Evolutionary conservation across 2,888 invertebrate species (phyloP), one percentile per base, ranked within the genome.

Genomic region (Ligdia adustata): DNA sequence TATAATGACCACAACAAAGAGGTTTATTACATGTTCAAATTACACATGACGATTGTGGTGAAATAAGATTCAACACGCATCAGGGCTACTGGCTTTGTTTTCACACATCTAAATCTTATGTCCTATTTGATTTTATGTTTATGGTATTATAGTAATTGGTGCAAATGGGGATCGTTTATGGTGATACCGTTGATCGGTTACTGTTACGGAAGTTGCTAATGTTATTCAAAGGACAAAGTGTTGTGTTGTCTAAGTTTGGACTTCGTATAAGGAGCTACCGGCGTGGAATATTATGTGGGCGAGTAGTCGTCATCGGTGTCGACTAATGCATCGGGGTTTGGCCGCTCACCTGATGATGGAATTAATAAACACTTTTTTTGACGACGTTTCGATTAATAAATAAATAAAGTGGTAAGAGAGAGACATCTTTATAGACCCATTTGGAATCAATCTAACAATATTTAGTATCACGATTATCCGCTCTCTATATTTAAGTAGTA

Each of bases 131-230:
- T 20, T 26, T 16, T 39, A 14, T 28, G 14, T 41, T 41, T 51
- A 14, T 32, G 45, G 45, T 31, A 2, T 11, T 38, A 11, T 46
- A 55, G 45, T 57, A 62, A 63, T 60, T 60, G 54, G 60, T 63
- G 47, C 31, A 54, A 59, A 57, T 50, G 56, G 56, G 46, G 55
- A 52, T 62, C 67, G 53, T 71, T 67, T 72, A 69, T 53, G 70
- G 75, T 33, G 55, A 60, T 75, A 77, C 77, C 73, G 78, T 82
- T 81, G 62, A 67, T 74, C 66, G 66, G 64, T 68, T 63, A 69
- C 62, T 68, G 64, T 70, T 67, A 75, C 71, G 79, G 79, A 75
- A 78, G 72, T 70, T 55, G 67, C 70, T 83, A 79, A 75, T 75
- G 69, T 38, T 75, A 82, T 82, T 77, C 77, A 68, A 69, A 72